Evolutionary conservation across 2,888 invertebrate genomes (phyloP).

Genomic region (Atethmia centrago): DNA sequence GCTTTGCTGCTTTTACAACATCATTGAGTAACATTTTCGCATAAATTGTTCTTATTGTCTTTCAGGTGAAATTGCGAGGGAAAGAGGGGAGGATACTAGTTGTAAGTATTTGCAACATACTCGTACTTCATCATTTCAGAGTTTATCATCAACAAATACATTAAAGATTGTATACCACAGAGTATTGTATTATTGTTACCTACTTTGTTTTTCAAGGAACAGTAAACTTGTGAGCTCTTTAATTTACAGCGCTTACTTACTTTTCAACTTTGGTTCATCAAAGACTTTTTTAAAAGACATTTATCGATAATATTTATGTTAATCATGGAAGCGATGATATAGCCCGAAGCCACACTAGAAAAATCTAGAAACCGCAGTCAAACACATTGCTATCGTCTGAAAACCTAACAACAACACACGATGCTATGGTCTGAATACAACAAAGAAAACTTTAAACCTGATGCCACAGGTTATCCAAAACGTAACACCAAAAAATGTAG

Average conservation of each 20-base stretch:
- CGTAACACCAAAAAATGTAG: background rate
- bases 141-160: slow-evolving; percentile 12
- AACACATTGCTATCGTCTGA: background rate
- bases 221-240: background rate
- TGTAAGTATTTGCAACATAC: slow-evolving; percentile 90
- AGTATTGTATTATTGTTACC: background rate
- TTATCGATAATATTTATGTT: background rate
- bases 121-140: background rate
- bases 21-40: slow-evolving; percentile 40
- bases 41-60: slow-evolving; percentile 72
- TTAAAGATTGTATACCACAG: slow-evolving; percentile 1
- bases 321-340: background rate
- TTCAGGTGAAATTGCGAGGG: slow-evolving; percentile 94
- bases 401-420: background rate
- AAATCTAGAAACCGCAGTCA: background rate
- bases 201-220: background rate
- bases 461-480: background rate
- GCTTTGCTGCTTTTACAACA: slow-evolving; percentile 42
- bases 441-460: background rate
- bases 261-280: background rate
- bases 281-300: background rate
- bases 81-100: slow-evolving; percentile 94
- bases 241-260: background rate
- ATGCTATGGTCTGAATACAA: background rate
- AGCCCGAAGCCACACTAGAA: background rate